Conservation (phyloP, 2,113 vertebrate genomes). For the Poecile atricapillus region DNA sequence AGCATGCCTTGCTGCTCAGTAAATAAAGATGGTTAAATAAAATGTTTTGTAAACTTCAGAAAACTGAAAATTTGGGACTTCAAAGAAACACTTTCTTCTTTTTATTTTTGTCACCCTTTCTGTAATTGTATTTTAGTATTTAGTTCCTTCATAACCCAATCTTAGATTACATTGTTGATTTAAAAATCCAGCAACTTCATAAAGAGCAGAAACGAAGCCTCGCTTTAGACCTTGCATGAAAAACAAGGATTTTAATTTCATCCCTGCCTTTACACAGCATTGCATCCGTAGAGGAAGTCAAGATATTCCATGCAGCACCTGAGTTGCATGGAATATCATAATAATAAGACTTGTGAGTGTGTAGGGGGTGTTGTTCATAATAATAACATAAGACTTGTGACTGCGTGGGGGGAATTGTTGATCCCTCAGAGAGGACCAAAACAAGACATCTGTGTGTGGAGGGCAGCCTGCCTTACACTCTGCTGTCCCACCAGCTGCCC, state of each 20-base stretch:
- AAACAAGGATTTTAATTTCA: neutral
- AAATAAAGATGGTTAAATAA: neutral
- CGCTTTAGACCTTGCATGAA: neutral
- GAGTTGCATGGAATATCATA: neutral
- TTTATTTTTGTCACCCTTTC: neutral
- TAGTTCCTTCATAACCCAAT: neutral
- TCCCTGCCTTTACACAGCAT: neutral
- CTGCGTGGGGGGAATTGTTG: accelerated
- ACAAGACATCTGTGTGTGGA: neutral
- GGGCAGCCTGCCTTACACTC: neutral
- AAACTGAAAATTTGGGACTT: neutral
- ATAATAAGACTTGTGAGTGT: neutral
- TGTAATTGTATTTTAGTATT: neutral
- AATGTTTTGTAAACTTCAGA: neutral
- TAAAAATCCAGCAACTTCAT: neutral
- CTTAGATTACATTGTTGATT: neutral
- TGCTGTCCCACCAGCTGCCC: neutral
- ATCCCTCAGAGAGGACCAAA: accelerated
- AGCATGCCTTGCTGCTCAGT: neutral
- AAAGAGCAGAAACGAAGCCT: neutral
- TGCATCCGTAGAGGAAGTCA: neutral
- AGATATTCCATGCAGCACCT: neutral
- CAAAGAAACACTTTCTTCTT: neutral
- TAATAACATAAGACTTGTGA: neutral
- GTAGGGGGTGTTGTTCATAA: too few species aligned